These are phyloP conservation scores for Andrena haemorrhoa DNA, from an alignment of 2,888 invertebrate genomes.

Conservation along the genomic window DNA sequence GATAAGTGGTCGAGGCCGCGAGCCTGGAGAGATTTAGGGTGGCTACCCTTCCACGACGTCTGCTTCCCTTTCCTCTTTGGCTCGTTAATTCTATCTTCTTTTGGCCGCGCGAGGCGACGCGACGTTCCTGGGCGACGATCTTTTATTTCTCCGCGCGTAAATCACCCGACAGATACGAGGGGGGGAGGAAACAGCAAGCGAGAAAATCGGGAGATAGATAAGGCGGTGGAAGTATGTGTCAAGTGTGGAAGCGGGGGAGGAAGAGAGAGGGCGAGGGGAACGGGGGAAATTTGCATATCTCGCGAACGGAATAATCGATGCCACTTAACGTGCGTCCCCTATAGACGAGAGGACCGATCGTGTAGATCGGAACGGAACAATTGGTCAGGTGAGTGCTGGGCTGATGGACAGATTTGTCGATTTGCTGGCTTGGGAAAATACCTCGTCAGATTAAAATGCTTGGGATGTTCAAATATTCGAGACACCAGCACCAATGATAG, in stretches of 20 bases:
- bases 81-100: constrained; percentile 39
- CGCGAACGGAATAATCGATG: constrained; percentile 81
- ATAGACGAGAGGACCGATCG: constrained; percentile 28
- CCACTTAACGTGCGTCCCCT: constrained; percentile 75
- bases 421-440: constrained; percentile 5
- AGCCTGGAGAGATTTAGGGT: constrained; percentile 59
- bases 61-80: constrained; percentile 21
- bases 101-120: not conserved
- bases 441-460: too few species aligned
- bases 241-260: constrained; percentile 11
- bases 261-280: constrained; percentile 26
- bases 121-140: constrained; percentile 32
- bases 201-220: constrained; percentile 32
- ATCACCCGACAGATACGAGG: constrained; percentile 77
- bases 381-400: not conserved
- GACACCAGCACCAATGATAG: too few species aligned
- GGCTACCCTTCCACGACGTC: constrained; percentile 42
- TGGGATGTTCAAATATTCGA: too few species aligned
- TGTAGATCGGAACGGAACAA: constrained; percentile 32
- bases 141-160: constrained; percentile 76
- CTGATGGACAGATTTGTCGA: not conserved
- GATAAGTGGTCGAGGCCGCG: constrained; percentile 57
- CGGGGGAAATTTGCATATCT: constrained; percentile 79
- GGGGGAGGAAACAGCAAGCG: constrained; percentile 18
- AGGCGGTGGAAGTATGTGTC: constrained; percentile 38